These are phyloP conservation scores for Vultur gryphus DNA, from an alignment of 2,797 vertebrate species.

Conservation along the genomic window DNA sequence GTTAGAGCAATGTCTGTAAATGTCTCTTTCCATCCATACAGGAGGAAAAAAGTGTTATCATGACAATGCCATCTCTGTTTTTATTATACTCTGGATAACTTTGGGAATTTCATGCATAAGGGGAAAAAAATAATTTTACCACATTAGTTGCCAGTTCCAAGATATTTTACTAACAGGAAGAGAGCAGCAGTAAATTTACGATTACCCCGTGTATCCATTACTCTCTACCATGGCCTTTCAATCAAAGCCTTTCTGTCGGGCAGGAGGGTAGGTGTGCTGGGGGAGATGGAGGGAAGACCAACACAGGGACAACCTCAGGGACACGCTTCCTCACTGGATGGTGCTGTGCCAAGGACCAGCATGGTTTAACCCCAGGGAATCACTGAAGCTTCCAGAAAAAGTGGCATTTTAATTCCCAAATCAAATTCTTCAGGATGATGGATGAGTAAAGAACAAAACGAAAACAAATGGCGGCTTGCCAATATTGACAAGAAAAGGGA, in stretches of 20 bases:
- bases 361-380: not conserved
- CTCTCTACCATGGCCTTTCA: not conserved
- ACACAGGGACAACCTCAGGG: accelerated
- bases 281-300: not conserved
- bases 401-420: not conserved
- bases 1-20: not conserved
- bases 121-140: not conserved
- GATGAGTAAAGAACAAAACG: not conserved
- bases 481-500: not conserved
- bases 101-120: not conserved
- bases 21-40: not conserved
- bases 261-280: too few relatives aligned
- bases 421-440: not conserved
- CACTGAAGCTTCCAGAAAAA: not conserved
- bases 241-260: not conserved
- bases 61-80: not conserved
- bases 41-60: not conserved
- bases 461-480: not conserved
- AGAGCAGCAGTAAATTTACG: not conserved
- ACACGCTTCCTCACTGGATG: not conserved
- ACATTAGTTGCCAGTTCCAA: not conserved
- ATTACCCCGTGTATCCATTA: not conserved
- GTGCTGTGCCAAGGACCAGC: not conserved
- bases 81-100: not conserved
- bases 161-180: not conserved